These are phyloP conservation scores for Lymantria dispar DNA, from an alignment of 2,888 invertebrate species.

Conservation along the genomic window DNA sequence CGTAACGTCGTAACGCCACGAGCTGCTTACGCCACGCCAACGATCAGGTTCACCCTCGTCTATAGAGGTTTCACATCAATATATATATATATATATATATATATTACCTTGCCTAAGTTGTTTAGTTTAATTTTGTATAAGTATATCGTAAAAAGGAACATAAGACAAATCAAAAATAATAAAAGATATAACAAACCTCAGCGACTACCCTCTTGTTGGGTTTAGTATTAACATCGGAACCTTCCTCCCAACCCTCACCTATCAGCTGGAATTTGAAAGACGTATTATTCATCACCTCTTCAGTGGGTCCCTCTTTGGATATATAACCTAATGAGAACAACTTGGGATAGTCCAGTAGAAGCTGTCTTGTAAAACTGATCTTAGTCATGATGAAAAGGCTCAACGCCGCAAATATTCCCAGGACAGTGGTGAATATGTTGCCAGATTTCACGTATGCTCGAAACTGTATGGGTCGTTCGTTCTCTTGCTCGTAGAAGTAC, in stretches of 20 bases:
- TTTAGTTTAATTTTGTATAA: too few species aligned
- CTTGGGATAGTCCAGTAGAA: constrained; percentile 48
- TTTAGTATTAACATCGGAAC: constrained; percentile 67
- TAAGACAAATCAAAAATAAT: background rate
- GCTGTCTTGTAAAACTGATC: constrained; percentile 34
- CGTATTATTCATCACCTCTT: constrained; percentile 81
- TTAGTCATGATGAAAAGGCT: constrained; percentile 54
- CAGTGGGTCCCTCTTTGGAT: constrained; percentile 85
- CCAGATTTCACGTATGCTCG: constrained; percentile 86
- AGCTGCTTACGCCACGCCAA: too few species aligned
- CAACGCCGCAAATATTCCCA: constrained; percentile 78
- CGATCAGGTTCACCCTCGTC: too few species aligned
- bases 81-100: too few species aligned
- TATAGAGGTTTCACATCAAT: too few species aligned
- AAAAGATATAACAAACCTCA: constrained; percentile 69
- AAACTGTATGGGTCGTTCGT: constrained; percentile 90
- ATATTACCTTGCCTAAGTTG: too few species aligned
- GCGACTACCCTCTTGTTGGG: constrained; percentile 86
- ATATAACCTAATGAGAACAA: constrained; percentile 88
- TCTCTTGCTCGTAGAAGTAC: constrained; percentile 85
- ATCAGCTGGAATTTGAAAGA: constrained; percentile 86
- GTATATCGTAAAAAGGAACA: background rate
- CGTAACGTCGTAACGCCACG: too few species aligned
- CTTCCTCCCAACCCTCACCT: constrained; percentile 89
- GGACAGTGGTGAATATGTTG: constrained; percentile 57